A percentile compares a stretch with the other conserved stretches of the same genome.
These are phyloP conservation scores for Trichoplusia ni DNA, from an alignment of 1,140 invertebrate genomes.

Conservation along the genomic window DNA sequence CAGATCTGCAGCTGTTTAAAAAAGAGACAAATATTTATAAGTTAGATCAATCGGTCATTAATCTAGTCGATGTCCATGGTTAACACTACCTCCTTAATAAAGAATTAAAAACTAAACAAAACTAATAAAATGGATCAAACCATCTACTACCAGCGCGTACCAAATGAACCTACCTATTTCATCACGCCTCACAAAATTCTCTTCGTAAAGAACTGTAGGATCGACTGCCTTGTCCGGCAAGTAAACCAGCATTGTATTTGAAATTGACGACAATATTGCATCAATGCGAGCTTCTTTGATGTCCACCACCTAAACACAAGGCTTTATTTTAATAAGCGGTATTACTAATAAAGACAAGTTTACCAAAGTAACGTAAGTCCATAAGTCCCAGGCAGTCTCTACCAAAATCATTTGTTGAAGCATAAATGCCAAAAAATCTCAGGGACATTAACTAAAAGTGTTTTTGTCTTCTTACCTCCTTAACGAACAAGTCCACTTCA, in stretches of 20 bases:
- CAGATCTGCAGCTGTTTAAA: slow-evolving; percentile 59
- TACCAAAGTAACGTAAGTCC: too few relatives aligned
- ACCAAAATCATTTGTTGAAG: too few relatives aligned
- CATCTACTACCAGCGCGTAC: too few relatives aligned
- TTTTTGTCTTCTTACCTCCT: slow-evolving; percentile 74
- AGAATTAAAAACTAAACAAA: too few relatives aligned
- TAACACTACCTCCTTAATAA: too few relatives aligned
- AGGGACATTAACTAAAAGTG: too few relatives aligned
- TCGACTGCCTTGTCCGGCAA: slow-evolving; percentile 85
- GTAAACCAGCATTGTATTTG: slow-evolving; percentile 84
- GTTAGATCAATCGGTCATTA: neutral
- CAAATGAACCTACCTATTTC: slow-evolving; percentile 81
- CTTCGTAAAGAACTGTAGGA: slow-evolving; percentile 85
- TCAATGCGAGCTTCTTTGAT: slow-evolving; percentile 90
- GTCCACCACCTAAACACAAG: slow-evolving; percentile 82
- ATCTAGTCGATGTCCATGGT: too few relatives aligned
- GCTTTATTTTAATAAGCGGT: too few relatives aligned
- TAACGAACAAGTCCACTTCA: slow-evolving; percentile 87
- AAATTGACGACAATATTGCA: slow-evolving; percentile 85
- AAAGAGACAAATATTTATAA: neutral
- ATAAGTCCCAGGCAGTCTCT: too few relatives aligned
- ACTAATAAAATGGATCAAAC: too few relatives aligned
- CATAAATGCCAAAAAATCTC: too few relatives aligned
- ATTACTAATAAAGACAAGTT: too few relatives aligned
- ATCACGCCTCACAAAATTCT: slow-evolving; percentile 83